phyloP scores from a whole-genome alignment of 2,888 invertebrate species.

The Agrotis clavis region DNA sequence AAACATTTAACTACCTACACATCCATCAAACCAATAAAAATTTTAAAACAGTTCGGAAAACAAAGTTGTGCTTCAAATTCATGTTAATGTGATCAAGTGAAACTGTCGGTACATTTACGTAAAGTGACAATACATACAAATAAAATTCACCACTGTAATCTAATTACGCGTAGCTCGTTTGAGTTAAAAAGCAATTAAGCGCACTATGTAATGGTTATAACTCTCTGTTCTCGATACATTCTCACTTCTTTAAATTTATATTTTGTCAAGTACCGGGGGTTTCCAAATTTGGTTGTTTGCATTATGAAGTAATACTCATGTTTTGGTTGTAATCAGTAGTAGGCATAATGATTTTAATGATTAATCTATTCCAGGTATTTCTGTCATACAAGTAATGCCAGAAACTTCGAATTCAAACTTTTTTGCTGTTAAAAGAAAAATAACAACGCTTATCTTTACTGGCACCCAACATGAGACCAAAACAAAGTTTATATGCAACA shows the following conservation, averaged over 20 bases:
- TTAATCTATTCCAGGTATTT: no score
- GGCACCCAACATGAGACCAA: conserved; percentile 8
- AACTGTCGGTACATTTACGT: conserved; percentile 46
- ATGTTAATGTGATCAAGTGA: conserved; percentile 54
- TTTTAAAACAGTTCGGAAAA: conserved; percentile 43
- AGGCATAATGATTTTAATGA: no score
- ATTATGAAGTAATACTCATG: not conserved
- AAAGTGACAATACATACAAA: conserved; percentile 59
- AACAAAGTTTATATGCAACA: not conserved
- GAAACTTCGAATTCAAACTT: not conserved
- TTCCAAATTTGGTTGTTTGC: no score
- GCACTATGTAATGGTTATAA: conserved; percentile 37
- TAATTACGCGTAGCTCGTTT: conserved; percentile 58
- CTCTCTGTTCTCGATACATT: conserved; percentile 37
- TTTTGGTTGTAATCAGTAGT: not conserved
- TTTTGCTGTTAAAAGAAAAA: not conserved
- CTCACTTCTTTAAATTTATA: conserved; percentile 9
- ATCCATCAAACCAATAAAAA: conserved; percentile 38
- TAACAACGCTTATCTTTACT: not conserved
- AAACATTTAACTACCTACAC: conserved; percentile 34
- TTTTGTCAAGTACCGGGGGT: not conserved
- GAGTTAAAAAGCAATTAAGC: conserved; percentile 61
- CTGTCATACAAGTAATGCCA: no score
- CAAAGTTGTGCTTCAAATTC: conserved; percentile 49
- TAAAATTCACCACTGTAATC: conserved; percentile 59